phyloP scores from a whole-genome alignment of 2,113 vertebrate genomes.

The Microcebus ravelobensis region DNA sequence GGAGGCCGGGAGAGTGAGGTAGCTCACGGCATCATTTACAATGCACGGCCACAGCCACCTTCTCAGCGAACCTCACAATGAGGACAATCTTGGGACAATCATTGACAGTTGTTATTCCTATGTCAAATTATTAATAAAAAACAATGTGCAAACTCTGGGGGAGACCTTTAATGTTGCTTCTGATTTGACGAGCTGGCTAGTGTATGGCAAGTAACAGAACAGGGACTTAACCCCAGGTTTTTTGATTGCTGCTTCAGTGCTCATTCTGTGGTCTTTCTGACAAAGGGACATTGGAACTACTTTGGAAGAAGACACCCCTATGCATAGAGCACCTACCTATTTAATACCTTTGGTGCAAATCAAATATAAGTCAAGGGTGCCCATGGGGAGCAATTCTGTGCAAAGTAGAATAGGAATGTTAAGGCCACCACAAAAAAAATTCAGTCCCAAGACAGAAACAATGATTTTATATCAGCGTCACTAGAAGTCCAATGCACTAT shows the following conservation, averaged over 20 bases:
- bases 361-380: neutral
- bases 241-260: neutral
- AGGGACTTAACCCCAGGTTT: neutral
- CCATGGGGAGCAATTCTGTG: constrained; percentile 12
- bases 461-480: neutral
- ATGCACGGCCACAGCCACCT: neutral
- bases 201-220: neutral
- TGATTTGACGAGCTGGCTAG: neutral
- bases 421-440: neutral
- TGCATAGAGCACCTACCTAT: neutral
- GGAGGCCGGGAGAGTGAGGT: neutral
- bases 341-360: neutral
- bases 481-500: too few relatives aligned
- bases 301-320: neutral
- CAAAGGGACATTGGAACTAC: neutral
- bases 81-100: neutral
- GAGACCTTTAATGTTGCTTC: neutral
- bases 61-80: neutral
- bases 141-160: neutral
- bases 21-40: neutral
- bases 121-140: neutral
- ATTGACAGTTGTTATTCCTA: neutral
- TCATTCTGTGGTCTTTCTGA: neutral
- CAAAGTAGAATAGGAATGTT: neutral
- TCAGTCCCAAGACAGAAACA: neutral